Evolutionary conservation across 2,888 invertebrate species (phyloP).

Genomic region (Mythimna albipuncta): DNA sequence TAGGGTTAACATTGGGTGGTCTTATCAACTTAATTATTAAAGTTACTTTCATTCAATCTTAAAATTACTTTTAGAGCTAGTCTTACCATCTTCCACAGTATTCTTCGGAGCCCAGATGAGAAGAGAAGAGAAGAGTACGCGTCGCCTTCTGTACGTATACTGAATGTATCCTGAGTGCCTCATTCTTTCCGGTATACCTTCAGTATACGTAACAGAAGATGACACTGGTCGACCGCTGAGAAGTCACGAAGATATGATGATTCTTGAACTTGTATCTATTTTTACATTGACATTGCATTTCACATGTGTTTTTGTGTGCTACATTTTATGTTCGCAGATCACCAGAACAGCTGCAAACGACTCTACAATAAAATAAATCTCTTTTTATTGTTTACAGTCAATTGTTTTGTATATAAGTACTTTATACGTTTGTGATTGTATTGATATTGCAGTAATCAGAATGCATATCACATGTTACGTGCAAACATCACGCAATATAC

Average conservation of each 20-base stretch:
- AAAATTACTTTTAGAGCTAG: constrained; percentile 32
- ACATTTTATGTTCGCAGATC: constrained; percentile 46
- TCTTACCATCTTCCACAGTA: constrained; percentile 59
- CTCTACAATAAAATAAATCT: constrained; percentile 5
- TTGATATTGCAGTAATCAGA: neutral
- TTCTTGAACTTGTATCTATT: constrained; percentile 54
- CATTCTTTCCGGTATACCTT: constrained; percentile 99
- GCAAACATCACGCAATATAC: neutral
- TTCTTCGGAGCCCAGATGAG: constrained; percentile 69
- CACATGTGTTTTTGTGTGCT: constrained; percentile 30
- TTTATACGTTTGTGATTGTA: neutral
- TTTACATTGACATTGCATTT: constrained; percentile 33
- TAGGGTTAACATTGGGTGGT: constrained; percentile 56
- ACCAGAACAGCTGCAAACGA: constrained; percentile 15
- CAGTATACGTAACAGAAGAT: constrained; percentile 99
- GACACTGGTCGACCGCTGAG: constrained; percentile 92
- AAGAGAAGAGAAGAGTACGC: constrained; percentile 88
- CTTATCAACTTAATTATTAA: constrained; percentile 46
- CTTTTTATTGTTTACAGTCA: neutral
- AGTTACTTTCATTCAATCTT: constrained; percentile 29
- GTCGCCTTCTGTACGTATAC: constrained; percentile 99
- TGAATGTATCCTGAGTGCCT: constrained; percentile 99
- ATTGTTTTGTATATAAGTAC: constrained; percentile 12
- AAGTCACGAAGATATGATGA: constrained; percentile 61
- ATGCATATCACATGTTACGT: constrained; percentile 15